A percentile compares a stretch with the other conserved stretches of the same genome.
Evolutionary conservation across 2,888 invertebrate genomes (phyloP).

Genomic region (Phyllotreta cruciferae): DNA sequence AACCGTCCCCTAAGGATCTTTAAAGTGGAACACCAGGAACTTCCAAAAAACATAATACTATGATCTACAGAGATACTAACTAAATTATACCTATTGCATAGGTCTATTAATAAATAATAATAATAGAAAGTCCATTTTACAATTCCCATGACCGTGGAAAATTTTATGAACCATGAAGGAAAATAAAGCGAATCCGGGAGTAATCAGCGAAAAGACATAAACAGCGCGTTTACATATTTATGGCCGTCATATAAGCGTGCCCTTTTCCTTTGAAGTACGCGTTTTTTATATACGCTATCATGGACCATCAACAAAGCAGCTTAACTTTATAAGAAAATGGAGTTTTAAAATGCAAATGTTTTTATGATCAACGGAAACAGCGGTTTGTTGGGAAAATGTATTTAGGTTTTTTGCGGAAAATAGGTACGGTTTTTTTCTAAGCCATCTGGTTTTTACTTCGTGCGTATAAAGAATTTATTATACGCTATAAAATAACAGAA

Average conservation of each 20-base stretch:
- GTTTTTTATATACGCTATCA: slow-evolving; percentile 20
- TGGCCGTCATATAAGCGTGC: slow-evolving; percentile 7
- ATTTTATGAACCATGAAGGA: slow-evolving; percentile 6
- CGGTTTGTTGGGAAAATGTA: not conserved
- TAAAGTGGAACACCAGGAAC: too few relatives aligned
- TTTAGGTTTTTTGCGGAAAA: not conserved
- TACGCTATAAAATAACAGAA: too few relatives aligned
- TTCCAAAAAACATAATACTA: too few relatives aligned
- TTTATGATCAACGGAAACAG: slow-evolving; percentile 8
- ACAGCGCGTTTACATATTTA: slow-evolving; percentile 16
- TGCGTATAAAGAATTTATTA: too few relatives aligned
- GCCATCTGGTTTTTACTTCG: too few relatives aligned
- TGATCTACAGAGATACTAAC: too few relatives aligned
- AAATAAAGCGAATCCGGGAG: slow-evolving; percentile 7
- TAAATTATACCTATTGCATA: too few relatives aligned
- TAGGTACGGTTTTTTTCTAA: too few relatives aligned
- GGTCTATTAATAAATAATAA: too few relatives aligned
- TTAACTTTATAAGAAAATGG: slow-evolving; percentile 18
- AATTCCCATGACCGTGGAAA: slow-evolving; percentile 1
- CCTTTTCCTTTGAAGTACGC: slow-evolving; percentile 18
- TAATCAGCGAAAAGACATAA: slow-evolving; percentile 13
- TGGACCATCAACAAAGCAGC: slow-evolving; percentile 15
- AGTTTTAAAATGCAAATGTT: slow-evolving; percentile 18
- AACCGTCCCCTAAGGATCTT: too few relatives aligned
- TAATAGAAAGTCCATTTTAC: not conserved